Evolutionary conservation across 1,140 invertebrate genomes (phyloP).

Genomic region (Macrostomum lignano): DNA sequence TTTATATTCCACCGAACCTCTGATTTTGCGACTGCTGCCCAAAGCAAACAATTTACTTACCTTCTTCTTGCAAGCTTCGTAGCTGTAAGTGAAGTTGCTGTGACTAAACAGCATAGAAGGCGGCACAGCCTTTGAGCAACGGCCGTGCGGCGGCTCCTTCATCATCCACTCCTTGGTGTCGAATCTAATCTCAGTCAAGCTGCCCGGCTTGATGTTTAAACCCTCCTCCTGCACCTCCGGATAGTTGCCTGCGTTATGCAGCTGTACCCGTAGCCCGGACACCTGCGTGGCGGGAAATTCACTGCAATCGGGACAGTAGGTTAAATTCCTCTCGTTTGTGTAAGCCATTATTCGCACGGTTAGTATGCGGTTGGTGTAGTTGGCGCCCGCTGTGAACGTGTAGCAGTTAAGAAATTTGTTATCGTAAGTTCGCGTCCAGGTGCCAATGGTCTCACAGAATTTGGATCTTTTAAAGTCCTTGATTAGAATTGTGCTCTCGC

Average conservation of each 20-base stretch:
- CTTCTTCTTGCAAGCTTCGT: too few relatives aligned
- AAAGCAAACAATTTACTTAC: too few relatives aligned
- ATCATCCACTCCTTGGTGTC: conserved; percentile 1
- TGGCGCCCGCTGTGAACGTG: neutral
- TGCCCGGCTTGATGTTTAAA: neutral
- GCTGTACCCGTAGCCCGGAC: neutral
- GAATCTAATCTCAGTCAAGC: neutral
- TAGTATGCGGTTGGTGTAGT: neutral
- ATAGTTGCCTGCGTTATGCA: conserved; percentile 1
- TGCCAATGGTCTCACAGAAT: neutral
- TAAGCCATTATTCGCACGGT: neutral
- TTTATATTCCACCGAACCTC: too few relatives aligned
- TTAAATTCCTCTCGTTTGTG: neutral
- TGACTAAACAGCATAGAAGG: too few relatives aligned
- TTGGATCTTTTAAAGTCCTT: too few relatives aligned
- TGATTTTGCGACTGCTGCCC: too few relatives aligned
- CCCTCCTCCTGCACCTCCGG: neutral
- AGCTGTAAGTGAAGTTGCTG: too few relatives aligned
- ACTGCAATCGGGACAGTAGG: conserved; percentile 2
- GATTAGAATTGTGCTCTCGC: too few relatives aligned
- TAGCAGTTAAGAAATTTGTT: conserved; percentile 1
- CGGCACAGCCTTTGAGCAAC: neutral
- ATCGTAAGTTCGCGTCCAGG: neutral
- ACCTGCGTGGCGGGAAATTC: neutral
- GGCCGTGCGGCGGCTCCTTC: conserved; percentile 1